Evolutionary conservation across 2,888 invertebrate genomes (phyloP), one percentile per base, ranked within the genome.

Genomic region (Matsumyia berberina): DNA sequence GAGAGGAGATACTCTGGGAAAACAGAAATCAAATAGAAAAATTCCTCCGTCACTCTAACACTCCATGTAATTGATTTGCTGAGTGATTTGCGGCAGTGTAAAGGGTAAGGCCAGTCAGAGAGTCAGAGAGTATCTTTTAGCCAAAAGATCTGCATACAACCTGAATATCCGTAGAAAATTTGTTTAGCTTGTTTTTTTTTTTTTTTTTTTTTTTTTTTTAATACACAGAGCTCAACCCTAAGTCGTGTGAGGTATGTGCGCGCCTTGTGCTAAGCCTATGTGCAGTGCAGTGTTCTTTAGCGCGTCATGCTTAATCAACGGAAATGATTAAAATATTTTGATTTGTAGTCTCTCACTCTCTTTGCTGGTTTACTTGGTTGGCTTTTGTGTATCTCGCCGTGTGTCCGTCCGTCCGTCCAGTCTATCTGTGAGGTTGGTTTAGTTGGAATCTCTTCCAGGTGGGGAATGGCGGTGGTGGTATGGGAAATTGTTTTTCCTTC

Each of bases 321-420:
- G 80, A 85, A 80, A 85, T 85, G 85, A 85, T 85, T 85, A 85
- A 85, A 85, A 76, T 85, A 76, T 76, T 85, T 85, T 85, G 85
- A 85, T 85, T 85, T 85, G 85, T 76, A 66, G 74, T 60, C 64
- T 76, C 66, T 70, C 24, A 58, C 0, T 19, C 37, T 55, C n/a
- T n/a, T n/a, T n/a, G n/a, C n/a, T n/a, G n/a, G n/a, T 12, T 15
- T 9, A 29, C 8, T 29, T 33, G 35, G 1, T 57, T n/a, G 53
- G 7, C 2, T 24, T 11, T 17, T 5, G 46, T 17, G 11, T 17
- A 29, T 53, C 37, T 24, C 24, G 24, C 15, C 31, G 6, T 35
- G 29, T 42, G 17, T 44, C 46, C 19, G 19, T 46, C 9, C 1
- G 37, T 37, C 37, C 24, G 24, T 24, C 24, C 24, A 24, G 24